Evolutionary conservation across 2,113 vertebrate genomes (phyloP).

Genomic region (Odontesthes bonariensis): DNA sequence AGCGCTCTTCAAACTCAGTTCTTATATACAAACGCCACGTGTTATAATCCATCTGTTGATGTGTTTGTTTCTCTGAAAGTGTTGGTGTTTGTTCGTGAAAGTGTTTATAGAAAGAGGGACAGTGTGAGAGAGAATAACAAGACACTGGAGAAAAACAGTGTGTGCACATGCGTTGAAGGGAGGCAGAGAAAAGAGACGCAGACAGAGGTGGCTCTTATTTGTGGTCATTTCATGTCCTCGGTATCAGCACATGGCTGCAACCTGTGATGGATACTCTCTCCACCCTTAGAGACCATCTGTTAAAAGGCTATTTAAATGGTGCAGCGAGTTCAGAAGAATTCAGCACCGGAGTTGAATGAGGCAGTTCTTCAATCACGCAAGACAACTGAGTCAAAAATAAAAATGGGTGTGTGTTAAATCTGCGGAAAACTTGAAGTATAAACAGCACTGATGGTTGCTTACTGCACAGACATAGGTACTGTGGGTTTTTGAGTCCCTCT

Average conservation of each 20-base stretch:
- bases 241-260: neutral
- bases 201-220: conserved; percentile 4
- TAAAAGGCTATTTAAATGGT: conserved; percentile 54
- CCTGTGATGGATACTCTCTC: conserved; percentile 4
- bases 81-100: conserved; percentile 33
- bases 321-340: conserved; percentile 16
- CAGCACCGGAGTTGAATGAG: conserved; percentile 36
- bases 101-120: conserved; percentile 22
- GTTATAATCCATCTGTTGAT: conserved; percentile 28
- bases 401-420: conserved; percentile 45
- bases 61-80: conserved; percentile 30
- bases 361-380: conserved; percentile 57
- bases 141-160: conserved; percentile 28
- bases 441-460: conserved; percentile 1
- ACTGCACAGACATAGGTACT: neutral
- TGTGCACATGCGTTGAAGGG: conserved; percentile 34
- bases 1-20: conserved; percentile 37
- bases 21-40: conserved; percentile 36
- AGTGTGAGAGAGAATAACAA: conserved; percentile 50
- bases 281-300: conserved; percentile 48
- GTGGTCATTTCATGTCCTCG: conserved; percentile 33
- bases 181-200: conserved; percentile 6
- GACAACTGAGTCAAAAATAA: conserved; percentile 51
- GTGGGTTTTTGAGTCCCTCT: neutral
- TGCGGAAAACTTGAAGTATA: conserved; percentile 23